phyloP scores from a whole-genome alignment of 2,888 invertebrate genomes.

The Zeuzera pyrina region DNA sequence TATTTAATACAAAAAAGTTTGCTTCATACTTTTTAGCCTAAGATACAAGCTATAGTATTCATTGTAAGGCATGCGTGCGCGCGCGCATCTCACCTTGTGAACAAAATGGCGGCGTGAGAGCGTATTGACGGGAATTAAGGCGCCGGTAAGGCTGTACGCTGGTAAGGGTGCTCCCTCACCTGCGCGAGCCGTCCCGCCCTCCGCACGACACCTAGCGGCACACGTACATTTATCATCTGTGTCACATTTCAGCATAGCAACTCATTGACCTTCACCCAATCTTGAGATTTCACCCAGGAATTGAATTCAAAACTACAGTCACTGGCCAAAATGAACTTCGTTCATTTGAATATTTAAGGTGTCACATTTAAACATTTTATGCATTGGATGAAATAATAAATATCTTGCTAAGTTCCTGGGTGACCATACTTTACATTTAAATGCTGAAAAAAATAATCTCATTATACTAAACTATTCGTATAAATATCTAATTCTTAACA shows the following conservation, averaged over 20 bases:
- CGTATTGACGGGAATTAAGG: conserved; percentile 73
- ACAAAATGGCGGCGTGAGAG: conserved; percentile 70
- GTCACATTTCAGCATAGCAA: conserved; percentile 18
- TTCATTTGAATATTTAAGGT: no score
- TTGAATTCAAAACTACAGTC: background rate
- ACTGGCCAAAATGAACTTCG: background rate
- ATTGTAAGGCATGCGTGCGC: conserved; percentile 44
- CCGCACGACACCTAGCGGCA: conserved; percentile 87
- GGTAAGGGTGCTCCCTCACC: conserved; percentile 97
- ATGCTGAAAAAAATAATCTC: conserved; percentile 60
- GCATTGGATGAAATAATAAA: background rate
- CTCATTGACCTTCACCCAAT: conserved; percentile 26
- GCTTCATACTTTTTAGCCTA: no score
- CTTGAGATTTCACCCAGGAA: background rate
- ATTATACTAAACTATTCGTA: conserved; percentile 27
- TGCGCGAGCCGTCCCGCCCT: conserved; percentile 88
- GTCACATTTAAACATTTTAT: background rate
- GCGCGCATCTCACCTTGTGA: conserved; percentile 70
- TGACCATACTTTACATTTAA: conserved; percentile 35
- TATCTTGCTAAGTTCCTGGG: background rate
- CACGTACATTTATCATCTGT: conserved; percentile 58
- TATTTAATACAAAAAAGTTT: no score
- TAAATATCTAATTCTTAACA: conserved; percentile 25
- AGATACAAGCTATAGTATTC: conserved; percentile 44
- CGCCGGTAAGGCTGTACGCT: conserved; percentile 87